phyloP scores from a whole-genome alignment of 2,113 vertebrate genomes.

The Cinclus cinclus region DNA sequence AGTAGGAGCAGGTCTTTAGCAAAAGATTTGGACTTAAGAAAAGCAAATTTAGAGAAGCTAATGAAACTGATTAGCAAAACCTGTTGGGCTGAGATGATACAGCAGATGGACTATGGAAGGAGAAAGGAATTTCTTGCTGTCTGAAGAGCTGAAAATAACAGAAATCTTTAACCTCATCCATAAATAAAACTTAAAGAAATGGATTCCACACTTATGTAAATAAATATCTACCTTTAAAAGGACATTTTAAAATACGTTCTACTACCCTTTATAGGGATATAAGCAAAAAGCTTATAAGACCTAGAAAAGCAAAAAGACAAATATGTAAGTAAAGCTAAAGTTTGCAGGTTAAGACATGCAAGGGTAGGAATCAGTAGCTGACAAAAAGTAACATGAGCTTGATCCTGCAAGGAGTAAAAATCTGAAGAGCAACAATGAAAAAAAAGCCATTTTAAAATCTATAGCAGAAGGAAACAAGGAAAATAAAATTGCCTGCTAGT shows the following conservation, averaged over 20 bases:
- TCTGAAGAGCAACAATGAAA: neutral
- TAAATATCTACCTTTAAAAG: neutral
- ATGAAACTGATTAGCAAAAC: neutral
- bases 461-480: neutral
- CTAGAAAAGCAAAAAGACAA: neutral
- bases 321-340: neutral
- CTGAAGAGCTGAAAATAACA: neutral
- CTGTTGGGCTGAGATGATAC: neutral
- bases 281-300: neutral
- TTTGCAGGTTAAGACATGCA: neutral
- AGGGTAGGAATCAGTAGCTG: neutral
- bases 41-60: slow-evolving; percentile 8
- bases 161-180: neutral
- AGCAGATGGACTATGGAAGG: neutral
- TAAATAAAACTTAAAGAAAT: neutral
- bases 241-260: neutral
- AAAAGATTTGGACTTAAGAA: neutral
- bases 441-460: neutral
- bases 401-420: neutral
- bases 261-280: neutral
- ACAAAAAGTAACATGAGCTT: neutral
- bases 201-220: neutral
- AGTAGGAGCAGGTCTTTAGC: neutral
- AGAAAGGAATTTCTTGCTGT: neutral
- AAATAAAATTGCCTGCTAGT: neutral